phyloP scores from a whole-genome alignment of 2,888 invertebrate genomes.

The Tipula helvola region DNA sequence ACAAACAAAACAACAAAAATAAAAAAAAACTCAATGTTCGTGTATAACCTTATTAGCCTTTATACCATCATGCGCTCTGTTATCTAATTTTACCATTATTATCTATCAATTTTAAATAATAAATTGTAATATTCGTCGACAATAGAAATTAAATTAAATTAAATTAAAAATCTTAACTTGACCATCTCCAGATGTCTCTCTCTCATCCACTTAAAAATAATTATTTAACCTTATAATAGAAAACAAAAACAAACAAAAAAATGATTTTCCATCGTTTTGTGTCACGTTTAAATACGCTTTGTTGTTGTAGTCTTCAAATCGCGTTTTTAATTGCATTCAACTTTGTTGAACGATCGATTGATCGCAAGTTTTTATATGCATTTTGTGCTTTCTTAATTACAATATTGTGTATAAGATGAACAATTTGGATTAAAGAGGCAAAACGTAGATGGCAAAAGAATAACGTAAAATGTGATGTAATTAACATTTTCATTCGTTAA shows the following conservation, averaged over 20 bases:
- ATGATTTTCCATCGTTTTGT: neutral
- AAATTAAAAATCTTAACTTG: neutral
- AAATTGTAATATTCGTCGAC: neutral
- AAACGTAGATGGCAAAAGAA: no score
- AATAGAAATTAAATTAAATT: neutral
- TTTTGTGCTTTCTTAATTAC: neutral
- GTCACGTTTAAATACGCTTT: neutral
- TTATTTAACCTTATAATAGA: neutral
- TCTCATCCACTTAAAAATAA: neutral
- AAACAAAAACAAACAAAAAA: neutral
- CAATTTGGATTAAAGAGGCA: no score
- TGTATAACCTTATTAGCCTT: neutral
- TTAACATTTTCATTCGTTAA: no score
- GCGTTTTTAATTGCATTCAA: neutral
- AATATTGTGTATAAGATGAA: no score
- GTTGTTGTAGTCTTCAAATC: neutral
- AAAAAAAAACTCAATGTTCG: neutral
- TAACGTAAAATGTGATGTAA: no score
- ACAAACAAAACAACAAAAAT: neutral
- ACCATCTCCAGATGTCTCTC: neutral
- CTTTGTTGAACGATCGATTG: neutral
- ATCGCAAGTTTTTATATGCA: neutral
- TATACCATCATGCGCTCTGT: neutral
- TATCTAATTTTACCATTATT: neutral
- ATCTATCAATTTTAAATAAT: neutral